Evolutionary conservation across 2,888 invertebrate genomes (phyloP).

Genomic region (Hoplodrina ambigua): DNA sequence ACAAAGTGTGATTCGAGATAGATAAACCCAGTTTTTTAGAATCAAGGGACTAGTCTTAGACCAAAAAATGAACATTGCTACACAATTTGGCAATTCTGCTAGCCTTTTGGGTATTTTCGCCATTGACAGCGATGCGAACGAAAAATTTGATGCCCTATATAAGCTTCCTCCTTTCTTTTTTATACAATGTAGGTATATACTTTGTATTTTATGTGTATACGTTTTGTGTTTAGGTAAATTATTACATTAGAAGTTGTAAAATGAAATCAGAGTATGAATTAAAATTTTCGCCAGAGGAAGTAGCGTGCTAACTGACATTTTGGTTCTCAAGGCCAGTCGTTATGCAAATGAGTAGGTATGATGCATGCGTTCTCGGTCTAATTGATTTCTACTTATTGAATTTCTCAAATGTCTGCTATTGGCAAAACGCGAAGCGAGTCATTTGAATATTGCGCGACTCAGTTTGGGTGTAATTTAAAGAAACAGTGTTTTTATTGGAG

Average conservation of each 20-base stretch:
- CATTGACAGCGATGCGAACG: no score
- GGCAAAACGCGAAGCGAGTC: slow-evolving; percentile 57
- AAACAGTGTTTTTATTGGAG: slow-evolving; percentile 34
- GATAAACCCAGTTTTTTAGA: slow-evolving; percentile 22
- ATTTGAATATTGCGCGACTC: slow-evolving; percentile 44
- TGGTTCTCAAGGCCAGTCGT: slow-evolving; percentile 68
- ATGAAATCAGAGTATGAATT: neutral
- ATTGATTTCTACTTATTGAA: slow-evolving; percentile 71
- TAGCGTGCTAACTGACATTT: slow-evolving; percentile 49
- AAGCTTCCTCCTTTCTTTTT: no score
- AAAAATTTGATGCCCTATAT: no score
- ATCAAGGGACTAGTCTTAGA: neutral
- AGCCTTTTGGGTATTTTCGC: no score
- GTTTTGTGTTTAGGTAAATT: no score
- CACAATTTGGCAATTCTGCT: no score
- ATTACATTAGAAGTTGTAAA: no score
- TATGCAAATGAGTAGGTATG: slow-evolving; percentile 69
- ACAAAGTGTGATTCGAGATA: slow-evolving; percentile 12
- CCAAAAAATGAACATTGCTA: no score
- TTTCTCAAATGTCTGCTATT: slow-evolving; percentile 70
- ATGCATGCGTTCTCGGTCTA: slow-evolving; percentile 80
- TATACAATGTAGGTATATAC: no score
- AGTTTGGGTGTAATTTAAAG: slow-evolving; percentile 39
- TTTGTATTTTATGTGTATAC: no score
- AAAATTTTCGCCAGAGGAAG: slow-evolving; percentile 20